Evolutionary conservation across 2,797 vertebrate genomes (phyloP).

Genomic region (Pogonophryne albipinna): DNA sequence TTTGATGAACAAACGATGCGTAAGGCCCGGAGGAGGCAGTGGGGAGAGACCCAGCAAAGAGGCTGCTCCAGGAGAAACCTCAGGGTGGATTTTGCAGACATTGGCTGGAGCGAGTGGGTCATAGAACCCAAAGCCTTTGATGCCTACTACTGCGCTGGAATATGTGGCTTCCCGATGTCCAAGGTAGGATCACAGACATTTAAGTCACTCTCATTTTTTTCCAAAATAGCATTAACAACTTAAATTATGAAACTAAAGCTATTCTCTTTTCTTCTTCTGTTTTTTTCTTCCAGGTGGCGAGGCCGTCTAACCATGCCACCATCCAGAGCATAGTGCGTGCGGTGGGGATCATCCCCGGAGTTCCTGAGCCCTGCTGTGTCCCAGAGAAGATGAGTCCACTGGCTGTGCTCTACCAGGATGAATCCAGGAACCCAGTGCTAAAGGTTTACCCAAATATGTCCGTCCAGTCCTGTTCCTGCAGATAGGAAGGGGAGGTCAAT

Average conservation of each 20-base stretch:
- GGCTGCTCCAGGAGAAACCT: constrained; percentile 93
- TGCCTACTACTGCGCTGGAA: constrained; percentile 94
- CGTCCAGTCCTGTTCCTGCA: constrained; percentile 94
- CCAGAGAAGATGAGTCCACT: constrained; percentile 94
- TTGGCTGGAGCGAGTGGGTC: constrained; percentile 98
- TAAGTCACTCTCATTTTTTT: background rate
- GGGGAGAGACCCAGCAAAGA: constrained; percentile 84
- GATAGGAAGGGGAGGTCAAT: constrained; percentile 76
- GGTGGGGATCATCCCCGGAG: constrained; percentile 93
- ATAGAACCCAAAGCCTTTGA: constrained; percentile 95
- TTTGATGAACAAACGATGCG: constrained; percentile 97
- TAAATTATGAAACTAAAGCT: background rate
- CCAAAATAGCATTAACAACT: background rate
- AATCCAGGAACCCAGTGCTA: constrained; percentile 90
- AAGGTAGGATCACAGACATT: constrained; percentile 86
- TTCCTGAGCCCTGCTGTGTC: constrained; percentile 96
- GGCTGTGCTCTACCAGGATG: constrained; percentile 93
- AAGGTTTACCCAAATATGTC: constrained; percentile 97
- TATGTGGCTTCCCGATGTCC: constrained; percentile 95
- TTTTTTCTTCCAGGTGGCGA: constrained; percentile 82
- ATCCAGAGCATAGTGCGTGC: constrained; percentile 98
- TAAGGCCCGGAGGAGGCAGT: constrained; percentile 91
- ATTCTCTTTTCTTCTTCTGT: background rate
- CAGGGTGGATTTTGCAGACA: constrained; percentile 96
- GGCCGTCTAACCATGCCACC: constrained; percentile 95